These are phyloP conservation scores for Clarias gariepinus DNA, from an alignment of 2,113 vertebrate species.

Conservation along the genomic window DNA sequence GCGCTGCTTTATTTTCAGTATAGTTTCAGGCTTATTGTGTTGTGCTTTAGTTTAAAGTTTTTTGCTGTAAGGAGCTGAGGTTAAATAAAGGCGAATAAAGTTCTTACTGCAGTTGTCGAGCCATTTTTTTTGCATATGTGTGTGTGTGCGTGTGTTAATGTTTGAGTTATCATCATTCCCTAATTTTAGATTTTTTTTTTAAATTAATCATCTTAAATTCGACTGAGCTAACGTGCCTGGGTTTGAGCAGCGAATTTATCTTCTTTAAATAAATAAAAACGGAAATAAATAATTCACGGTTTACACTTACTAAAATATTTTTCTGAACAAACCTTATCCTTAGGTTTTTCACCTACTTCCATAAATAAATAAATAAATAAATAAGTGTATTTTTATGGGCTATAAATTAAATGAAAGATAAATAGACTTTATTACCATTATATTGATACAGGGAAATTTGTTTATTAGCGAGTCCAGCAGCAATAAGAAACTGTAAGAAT, in stretches of 20 bases:
- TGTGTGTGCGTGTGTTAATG: no score
- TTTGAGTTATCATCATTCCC: no score
- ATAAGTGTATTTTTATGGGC: background rate
- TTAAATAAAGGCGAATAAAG: conserved; percentile 45
- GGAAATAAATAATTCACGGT: background rate
- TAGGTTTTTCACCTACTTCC: background rate
- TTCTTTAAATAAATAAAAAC: background rate
- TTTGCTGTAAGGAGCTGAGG: conserved; percentile 30
- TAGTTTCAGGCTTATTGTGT: conserved; percentile 10
- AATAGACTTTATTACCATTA: no score
- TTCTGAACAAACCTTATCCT: background rate
- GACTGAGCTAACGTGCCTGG: no score
- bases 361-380: background rate
- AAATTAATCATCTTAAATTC: no score
- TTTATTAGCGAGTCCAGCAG: no score
- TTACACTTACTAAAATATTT: background rate
- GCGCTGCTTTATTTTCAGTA: conserved; percentile 12
- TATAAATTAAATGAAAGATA: background rate
- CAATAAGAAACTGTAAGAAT: no score
- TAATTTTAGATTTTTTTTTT: no score
- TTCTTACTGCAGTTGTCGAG: conserved; percentile 6
- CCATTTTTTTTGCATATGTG: background rate
- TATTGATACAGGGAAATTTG: no score
- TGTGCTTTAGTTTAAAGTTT: conserved; percentile 31
- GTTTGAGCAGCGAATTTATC: background rate